Evolutionary conservation across 2,888 invertebrate genomes (phyloP).

Genomic region (Belgica antarctica): DNA sequence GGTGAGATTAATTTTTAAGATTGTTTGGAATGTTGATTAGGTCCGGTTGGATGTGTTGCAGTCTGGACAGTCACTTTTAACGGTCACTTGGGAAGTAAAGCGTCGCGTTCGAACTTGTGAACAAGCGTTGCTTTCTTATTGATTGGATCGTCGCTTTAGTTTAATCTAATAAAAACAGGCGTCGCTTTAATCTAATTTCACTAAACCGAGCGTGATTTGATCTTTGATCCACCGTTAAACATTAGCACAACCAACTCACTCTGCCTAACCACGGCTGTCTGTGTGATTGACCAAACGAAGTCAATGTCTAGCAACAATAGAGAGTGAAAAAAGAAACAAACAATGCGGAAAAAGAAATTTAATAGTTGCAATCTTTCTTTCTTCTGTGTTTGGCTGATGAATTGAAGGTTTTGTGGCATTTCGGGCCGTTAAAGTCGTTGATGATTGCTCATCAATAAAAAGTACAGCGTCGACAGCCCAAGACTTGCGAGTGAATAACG

Average conservation of each 20-base stretch:
- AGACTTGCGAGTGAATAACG: neutral
- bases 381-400: neutral
- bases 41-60: neutral
- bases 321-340: slow-evolving; percentile 6
- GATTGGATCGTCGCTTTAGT: too few relatives aligned
- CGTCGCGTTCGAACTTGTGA: too few relatives aligned
- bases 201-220: neutral
- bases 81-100: too few relatives aligned
- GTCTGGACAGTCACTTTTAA: too few relatives aligned
- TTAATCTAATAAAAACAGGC: too few relatives aligned
- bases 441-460: slow-evolving; percentile 29
- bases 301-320: too few relatives aligned
- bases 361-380: slow-evolving; percentile 26
- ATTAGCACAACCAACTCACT: too few relatives aligned
- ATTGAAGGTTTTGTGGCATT: slow-evolving; percentile 27
- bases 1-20: neutral
- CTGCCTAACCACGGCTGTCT: too few relatives aligned
- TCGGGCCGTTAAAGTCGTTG: slow-evolving; percentile 19
- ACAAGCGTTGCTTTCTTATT: too few relatives aligned
- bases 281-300: too few relatives aligned
- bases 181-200: neutral
- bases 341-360: slow-evolving; percentile 35
- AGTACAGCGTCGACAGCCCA: too few relatives aligned
- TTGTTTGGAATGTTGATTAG: neutral
- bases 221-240: too few relatives aligned